These are phyloP conservation scores for Cairina moschata DNA, from an alignment of 2,113 vertebrate species.

Conservation along the genomic window DNA sequence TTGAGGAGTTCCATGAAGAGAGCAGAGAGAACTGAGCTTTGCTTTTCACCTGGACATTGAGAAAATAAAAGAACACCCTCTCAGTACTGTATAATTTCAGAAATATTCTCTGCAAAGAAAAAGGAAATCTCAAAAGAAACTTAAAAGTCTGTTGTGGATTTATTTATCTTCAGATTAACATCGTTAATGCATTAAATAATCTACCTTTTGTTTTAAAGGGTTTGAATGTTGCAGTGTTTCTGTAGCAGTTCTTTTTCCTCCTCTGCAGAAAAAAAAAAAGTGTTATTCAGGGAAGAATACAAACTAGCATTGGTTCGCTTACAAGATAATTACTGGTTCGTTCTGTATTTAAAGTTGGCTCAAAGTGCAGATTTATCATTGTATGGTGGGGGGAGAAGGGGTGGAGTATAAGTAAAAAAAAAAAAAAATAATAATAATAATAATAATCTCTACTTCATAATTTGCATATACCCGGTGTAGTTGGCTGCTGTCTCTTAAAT, in stretches of 20 bases:
- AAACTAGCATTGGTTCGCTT: conserved; percentile 28
- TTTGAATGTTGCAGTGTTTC: conserved; percentile 76
- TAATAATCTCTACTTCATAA: background rate
- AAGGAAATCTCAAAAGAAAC: conserved; percentile 75
- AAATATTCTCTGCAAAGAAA: conserved; percentile 79
- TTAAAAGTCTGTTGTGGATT: conserved; percentile 82
- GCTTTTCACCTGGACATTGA: conserved; percentile 74
- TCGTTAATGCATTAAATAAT: conserved; percentile 82
- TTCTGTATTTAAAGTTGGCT: conserved; percentile 58
- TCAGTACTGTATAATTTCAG: conserved; percentile 78
- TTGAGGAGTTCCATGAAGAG: conserved; percentile 49
- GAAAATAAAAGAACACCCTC: conserved; percentile 73
- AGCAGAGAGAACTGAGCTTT: conserved; percentile 73
- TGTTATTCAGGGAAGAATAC: conserved; percentile 57
- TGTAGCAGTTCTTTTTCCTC: conserved; percentile 55
- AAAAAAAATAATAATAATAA: too few species aligned
- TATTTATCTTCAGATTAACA: conserved; percentile 84
- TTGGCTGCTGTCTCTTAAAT: conserved; percentile 9
- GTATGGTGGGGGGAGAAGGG: background rate
- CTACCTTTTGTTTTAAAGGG: conserved; percentile 81
- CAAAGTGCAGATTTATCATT: conserved; percentile 12
- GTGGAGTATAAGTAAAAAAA: background rate
- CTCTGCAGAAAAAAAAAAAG: conserved; percentile 16
- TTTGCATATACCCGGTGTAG: background rate
- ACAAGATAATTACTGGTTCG: conserved; percentile 19